Base-by-base conservation (phyloP, 2,888 invertebrate genomes). In the Ypsolopha sequella region DNA sequence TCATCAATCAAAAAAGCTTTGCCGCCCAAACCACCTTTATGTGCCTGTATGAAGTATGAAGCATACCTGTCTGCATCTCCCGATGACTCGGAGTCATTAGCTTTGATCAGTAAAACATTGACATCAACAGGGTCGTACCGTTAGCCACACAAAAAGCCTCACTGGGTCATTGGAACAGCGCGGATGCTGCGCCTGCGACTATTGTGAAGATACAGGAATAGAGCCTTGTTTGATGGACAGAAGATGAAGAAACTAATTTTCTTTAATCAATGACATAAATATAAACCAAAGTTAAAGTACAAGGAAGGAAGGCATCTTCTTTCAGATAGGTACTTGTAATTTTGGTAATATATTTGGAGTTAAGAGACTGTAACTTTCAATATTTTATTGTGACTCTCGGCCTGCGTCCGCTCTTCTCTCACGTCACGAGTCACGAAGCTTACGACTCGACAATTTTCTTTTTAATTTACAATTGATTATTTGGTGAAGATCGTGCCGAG, bases 131-230 rank as follows among this genome's bases (percentile, higher is more conserved):
- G 79, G 78, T 62, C 78, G 72, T 62, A 56, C 85, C 85, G 85
- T 86, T 86, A 86, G 66, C 62, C 67, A 70, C 56, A 81, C 80
- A 86, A 84, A 85, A 85, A 84, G 69, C 67, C 66, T 76, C 70
- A 80, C 74, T 85, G 59, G 85, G 85, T 86, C 84, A 86, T 67
- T 76, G 77, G 85, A 80, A 81, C 84, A 79, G 55, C 58, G 62
- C 66, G 65, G 64, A 66, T 65, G 58, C 59, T 60, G 58, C 55
- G 55, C 56, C 35, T 33, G 47, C 51, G 43, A 14, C 36, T 38
- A 54, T 38, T 38, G 46, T 51, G 51, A 52, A 52, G 50, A 41
- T 50, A 51, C 36, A 45, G 36, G 44, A 36, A 38, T 39, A 3
- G 24, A 24, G 24, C 24, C 24, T 24, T 24, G 4, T 24, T 24